Percentiles rank a stretch among this genome's conserved stretches.
Conservation (phyloP, 2,888 invertebrate genomes). For the Drosophila imparisetae region DNA sequence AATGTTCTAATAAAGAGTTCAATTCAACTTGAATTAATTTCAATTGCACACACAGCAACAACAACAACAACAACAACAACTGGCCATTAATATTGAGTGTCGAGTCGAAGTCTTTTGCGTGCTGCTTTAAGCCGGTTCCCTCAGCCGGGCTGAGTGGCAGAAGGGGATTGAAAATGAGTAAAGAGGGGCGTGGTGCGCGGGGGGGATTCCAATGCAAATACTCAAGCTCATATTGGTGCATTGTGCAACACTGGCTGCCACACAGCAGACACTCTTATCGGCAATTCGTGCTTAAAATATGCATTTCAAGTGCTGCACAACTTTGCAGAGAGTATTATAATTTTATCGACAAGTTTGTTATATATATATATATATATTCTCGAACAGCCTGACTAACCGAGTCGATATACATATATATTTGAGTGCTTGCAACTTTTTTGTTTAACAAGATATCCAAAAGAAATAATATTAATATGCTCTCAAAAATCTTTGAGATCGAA, state of each 20-base stretch:
- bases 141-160: not conserved
- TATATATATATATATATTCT: not conserved
- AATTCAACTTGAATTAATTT: slow-evolving; percentile 79
- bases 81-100: slow-evolving; percentile 46
- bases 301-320: slow-evolving; percentile 32
- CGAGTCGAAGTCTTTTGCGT: slow-evolving; percentile 44
- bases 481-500: not conserved
- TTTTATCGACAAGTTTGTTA: not conserved
- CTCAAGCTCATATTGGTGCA: not conserved
- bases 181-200: not conserved
- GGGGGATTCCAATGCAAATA: slow-evolving; percentile 6
- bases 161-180: not conserved
- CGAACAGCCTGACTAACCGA: not conserved
- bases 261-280: slow-evolving; percentile 28
- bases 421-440: not conserved
- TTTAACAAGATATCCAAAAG: not conserved
- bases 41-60: slow-evolving; percentile 66
- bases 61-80: slow-evolving; percentile 7
- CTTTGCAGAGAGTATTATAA: not conserved
- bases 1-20: slow-evolving; percentile 77
- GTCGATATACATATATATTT: not conserved
- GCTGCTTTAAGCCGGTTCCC: slow-evolving; percentile 62
- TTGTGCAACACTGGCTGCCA: slow-evolving; percentile 9
- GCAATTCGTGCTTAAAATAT: slow-evolving; percentile 47
- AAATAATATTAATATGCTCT: not conserved